A percentile compares a stretch with the other conserved stretches of the same genome.
Conservation (phyloP, 2,888 invertebrate species). For the Cosmorhoe ocellata region DNA sequence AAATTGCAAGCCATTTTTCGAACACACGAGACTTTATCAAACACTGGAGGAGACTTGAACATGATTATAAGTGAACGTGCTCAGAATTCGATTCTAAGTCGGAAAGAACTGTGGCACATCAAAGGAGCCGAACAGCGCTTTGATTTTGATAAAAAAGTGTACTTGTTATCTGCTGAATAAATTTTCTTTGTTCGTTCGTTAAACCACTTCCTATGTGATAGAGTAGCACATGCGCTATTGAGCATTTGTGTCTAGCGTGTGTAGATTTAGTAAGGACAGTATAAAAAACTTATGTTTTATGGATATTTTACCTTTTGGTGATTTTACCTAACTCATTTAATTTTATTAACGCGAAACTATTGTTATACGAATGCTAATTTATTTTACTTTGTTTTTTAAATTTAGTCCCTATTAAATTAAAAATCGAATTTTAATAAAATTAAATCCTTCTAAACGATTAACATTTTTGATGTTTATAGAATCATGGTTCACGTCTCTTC, state of each 20-base stretch:
- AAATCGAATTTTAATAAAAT: no score
- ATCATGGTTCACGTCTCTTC: no score
- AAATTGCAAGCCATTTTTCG: slow-evolving; percentile 69
- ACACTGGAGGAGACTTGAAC: slow-evolving; percentile 74
- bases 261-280: not conserved
- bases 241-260: slow-evolving; percentile 18
- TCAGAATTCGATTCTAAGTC: slow-evolving; percentile 60
- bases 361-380: no score
- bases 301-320: no score
- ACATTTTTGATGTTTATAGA: no score
- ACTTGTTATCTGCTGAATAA: slow-evolving; percentile 67
- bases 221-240: slow-evolving; percentile 20
- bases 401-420: no score
- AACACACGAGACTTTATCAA: slow-evolving; percentile 73
- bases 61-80: slow-evolving; percentile 80
- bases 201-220: slow-evolving; percentile 46
- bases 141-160: slow-evolving; percentile 72
- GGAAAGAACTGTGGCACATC: slow-evolving; percentile 68
- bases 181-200: slow-evolving; percentile 52
- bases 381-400: no score
- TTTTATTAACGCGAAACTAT: no score
- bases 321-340: no score
- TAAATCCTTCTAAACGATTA: no score
- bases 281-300: no score
- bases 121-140: slow-evolving; percentile 69